Conservation (phyloP, 1,140 invertebrate genomes). For the Diabrotica undecimpunctata region DNA sequence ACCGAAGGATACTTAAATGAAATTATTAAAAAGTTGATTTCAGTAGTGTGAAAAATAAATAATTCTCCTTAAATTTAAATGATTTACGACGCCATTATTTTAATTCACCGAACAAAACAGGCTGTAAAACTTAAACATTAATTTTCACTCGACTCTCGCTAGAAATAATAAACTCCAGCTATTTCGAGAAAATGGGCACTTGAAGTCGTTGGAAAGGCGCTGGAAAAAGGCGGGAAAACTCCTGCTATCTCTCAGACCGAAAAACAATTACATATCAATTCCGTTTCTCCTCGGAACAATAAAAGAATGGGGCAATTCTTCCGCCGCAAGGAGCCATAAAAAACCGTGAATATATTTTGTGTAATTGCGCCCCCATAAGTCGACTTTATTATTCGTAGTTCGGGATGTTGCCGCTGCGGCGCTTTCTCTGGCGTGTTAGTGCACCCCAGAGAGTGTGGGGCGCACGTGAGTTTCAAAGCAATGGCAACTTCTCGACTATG, state of each 20-base stretch:
- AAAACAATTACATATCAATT: conserved; percentile 48
- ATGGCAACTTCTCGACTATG: conserved; percentile 1
- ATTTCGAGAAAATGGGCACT: conserved; percentile 2
- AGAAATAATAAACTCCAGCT: conserved; percentile 14
- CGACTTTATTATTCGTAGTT: conserved; percentile 47
- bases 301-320: conserved; percentile 46
- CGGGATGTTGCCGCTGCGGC: conserved; percentile 35
- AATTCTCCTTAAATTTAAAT: background rate
- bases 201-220: conserved; percentile 4
- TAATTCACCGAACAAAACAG: conserved; percentile 5
- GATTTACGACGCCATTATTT: background rate
- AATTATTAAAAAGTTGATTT: background rate
- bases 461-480: conserved; percentile 34
- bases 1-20: background rate
- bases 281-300: conserved; percentile 39
- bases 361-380: conserved; percentile 47
- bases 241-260: conserved; percentile 30
- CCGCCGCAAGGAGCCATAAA: conserved; percentile 47
- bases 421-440: conserved; percentile 42
- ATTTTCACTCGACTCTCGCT: conserved; percentile 17
- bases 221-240: conserved; percentile 22
- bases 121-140: conserved; percentile 15
- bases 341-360: conserved; percentile 49
- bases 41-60: background rate
- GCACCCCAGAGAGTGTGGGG: conserved; percentile 33